Evolutionary conservation across 2,797 vertebrate genomes (phyloP), one percentile per base, ranked within the genome.

Genomic region (Otus scops): DNA sequence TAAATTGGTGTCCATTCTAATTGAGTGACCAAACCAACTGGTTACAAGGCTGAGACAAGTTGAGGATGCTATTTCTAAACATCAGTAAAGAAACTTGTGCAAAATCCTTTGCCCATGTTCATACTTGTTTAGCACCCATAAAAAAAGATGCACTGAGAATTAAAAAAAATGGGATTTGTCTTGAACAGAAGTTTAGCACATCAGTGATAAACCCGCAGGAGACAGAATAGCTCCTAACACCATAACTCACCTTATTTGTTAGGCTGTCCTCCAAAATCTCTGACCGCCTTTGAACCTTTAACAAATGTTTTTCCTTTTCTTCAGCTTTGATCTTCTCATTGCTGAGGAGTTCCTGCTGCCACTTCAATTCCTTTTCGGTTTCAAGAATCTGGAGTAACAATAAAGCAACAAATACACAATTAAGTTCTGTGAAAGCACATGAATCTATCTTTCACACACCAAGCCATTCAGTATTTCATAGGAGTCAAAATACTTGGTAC

Each of bases 111-210:
- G 13, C 18, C 13, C 3, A 3, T 1, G 1, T 32, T 45, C 10
- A 11, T 7, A 10, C 15, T 36, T 5, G 1, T 41, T 71, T 15
- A 15, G 22, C 9, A 36, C 7, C 10, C 30, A 53, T 3, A 41
- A 21, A 54, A 54, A 45, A 2, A 1, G 1, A 43, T 1, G 1
- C 0, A 0, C 17, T 6, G 19, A 57, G 9, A 80, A 36, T 20
- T 47, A 39, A 36, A 61, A 82, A 9, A 50, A 47, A 4, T 1
- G 8, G 15, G 8, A 11, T n/a, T 77, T 65, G 10, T 61, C 13
- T 39, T 45, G 13, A 79, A 32, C 16, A 61, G 16, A 8, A 9
- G 2, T 10, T 71, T n/a, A 28, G 9, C 18, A 47, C 7, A n/a
- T 21, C 3, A 38, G 34, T 13, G 12, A 24, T 9, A 59, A 57